phyloP scores from a whole-genome alignment of 2,888 invertebrate species.

The Melitaea athalia region DNA sequence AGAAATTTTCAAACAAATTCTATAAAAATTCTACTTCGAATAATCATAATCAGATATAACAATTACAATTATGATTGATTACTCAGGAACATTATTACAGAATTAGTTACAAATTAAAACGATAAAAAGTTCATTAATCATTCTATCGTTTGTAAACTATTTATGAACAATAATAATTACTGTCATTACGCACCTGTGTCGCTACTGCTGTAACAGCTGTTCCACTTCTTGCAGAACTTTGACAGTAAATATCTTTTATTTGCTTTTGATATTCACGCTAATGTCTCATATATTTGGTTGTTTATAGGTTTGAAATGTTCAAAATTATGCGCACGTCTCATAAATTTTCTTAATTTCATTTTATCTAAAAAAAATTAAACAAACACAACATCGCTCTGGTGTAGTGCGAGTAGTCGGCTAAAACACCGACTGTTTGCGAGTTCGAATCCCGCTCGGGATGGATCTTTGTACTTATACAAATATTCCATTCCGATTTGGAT shows the following conservation, averaged over 20 bases:
- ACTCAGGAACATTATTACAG: background rate
- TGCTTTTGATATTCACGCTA: background rate
- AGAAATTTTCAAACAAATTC: too few relatives aligned
- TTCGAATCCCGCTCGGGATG: too few relatives aligned
- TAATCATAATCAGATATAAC: too few relatives aligned
- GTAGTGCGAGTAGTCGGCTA: too few relatives aligned
- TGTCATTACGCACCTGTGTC: background rate
- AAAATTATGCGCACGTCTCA: too few relatives aligned
- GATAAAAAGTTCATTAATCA: background rate
- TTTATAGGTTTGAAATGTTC: background rate
- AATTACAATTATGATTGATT: background rate
- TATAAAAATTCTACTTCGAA: too few relatives aligned
- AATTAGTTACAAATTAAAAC: background rate
- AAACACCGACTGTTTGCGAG: too few relatives aligned
- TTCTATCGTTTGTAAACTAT: background rate
- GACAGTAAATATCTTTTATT: constrained; percentile 16
- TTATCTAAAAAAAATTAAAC: too few relatives aligned
- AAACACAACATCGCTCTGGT: too few relatives aligned
- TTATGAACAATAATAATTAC: constrained; percentile 3
- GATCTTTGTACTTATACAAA: too few relatives aligned
- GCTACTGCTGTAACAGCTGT: background rate
- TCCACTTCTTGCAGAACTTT: constrained; percentile 16
- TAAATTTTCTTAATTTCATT: too few relatives aligned
- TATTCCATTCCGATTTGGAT: too few relatives aligned
- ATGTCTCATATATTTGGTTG: background rate